phyloP scores from a whole-genome alignment of 2,888 invertebrate species.

The Brachyptera risi region DNA sequence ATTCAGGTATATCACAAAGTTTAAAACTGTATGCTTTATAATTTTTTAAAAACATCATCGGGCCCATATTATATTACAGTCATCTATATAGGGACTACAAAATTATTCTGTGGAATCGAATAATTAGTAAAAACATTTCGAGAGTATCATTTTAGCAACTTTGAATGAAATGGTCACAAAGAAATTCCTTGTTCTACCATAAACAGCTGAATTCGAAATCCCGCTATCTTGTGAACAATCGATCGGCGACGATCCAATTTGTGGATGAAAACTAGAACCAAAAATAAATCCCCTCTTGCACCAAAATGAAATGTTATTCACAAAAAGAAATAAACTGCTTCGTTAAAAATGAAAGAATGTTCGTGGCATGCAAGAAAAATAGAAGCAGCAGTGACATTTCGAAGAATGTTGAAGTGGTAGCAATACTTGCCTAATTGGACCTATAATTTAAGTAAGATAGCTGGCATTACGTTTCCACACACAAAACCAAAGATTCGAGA shows the following conservation, averaged over 20 bases:
- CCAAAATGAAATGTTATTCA: too few species aligned
- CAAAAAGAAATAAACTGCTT: slow-evolving; percentile 5
- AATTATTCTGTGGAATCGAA: too few species aligned
- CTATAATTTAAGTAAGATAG: background rate
- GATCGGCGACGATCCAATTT: background rate
- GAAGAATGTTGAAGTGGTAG: slow-evolving; percentile 11
- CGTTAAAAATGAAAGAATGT: slow-evolving; percentile 10
- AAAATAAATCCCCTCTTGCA: background rate
- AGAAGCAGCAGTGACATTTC: background rate
- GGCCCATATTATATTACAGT: too few species aligned
- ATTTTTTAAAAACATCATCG: too few species aligned
- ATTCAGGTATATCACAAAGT: too few species aligned
- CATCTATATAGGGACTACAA: too few species aligned
- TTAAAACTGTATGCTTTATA: too few species aligned
- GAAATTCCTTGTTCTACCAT: background rate
- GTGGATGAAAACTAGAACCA: slow-evolving; percentile 1
- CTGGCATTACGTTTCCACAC: background rate
- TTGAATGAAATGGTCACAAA: background rate
- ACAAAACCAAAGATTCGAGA: background rate
- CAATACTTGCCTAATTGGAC: background rate
- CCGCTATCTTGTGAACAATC: background rate
- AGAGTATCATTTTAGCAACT: too few species aligned
- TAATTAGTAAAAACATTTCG: too few species aligned
- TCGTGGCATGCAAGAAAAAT: background rate
- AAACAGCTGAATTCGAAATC: background rate